These are phyloP conservation scores for Dufourea novaeangliae DNA, from an alignment of 1,140 invertebrate genomes.

Conservation along the genomic window DNA sequence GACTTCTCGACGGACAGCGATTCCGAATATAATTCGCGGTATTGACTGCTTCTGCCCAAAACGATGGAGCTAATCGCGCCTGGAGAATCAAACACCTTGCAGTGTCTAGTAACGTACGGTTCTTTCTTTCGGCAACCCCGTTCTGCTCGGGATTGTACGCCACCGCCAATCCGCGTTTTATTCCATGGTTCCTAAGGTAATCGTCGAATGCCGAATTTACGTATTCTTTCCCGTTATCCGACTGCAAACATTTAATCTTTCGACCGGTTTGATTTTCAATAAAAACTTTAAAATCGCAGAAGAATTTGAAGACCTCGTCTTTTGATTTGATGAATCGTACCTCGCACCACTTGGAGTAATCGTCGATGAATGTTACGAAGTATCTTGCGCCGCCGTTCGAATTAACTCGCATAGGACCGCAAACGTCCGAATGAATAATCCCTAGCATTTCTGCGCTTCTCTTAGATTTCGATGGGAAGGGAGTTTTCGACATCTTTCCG, in stretches of 20 bases:
- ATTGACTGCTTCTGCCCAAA: background rate
- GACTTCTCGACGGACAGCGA: background rate
- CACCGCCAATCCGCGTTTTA: background rate
- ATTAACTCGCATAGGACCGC: background rate
- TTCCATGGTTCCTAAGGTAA: background rate
- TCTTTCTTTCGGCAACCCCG: background rate
- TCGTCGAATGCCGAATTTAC: background rate
- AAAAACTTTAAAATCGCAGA: background rate
- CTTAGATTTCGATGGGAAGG: background rate
- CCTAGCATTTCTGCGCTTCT: background rate
- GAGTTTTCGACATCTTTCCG: background rate
- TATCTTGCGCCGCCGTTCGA: background rate
- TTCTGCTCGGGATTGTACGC: slow-evolving; percentile 15
- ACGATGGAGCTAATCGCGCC: background rate
- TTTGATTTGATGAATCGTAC: background rate
- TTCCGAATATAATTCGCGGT: slow-evolving; percentile 8
- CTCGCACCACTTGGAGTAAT: slow-evolving; percentile 7
- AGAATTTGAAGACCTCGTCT: background rate
- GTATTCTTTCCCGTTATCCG: slow-evolving; percentile 8
- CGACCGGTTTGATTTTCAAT: background rate
- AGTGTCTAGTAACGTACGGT: no score
- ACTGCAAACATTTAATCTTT: slow-evolving; percentile 9
- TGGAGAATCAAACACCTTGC: background rate
- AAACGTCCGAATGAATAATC: slow-evolving; percentile 13
- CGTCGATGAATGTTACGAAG: slow-evolving; percentile 4